Base-by-base conservation (phyloP, 2,113 vertebrate genomes). In the Corythornis cristatus region DNA sequence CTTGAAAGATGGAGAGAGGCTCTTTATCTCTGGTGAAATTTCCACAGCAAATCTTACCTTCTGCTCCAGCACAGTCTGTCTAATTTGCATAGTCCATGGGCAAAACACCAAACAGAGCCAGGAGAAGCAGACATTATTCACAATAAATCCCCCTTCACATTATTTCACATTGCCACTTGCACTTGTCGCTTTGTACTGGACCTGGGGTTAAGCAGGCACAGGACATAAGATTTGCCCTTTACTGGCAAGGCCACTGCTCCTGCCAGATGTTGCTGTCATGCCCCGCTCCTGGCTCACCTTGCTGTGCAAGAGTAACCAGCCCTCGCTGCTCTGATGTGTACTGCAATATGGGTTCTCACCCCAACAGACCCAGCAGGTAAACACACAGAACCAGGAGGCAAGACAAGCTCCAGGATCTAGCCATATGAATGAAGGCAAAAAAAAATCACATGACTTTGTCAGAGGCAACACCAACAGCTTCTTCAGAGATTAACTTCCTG, bases 211-310 rank as follows among this genome's bases (percentile, higher is more conserved):
- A 42, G 29, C 28, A 70, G 29, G 13, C 51, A 45, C 9, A 5
- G 18, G 28, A 23, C 6, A 3, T 8, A n/a, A 1, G 1, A 10
- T 26, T 8, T 43, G 6, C 5, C 12, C 48, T 25, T 45, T 12
- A 0, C 0, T 3, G 26, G 7, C 18, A 40, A n/a, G 4, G 2
- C 35, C 31, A 6, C 14, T 2, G 1, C 26, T 23, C 26, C 37
- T 45, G 51, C 35, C 4, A 12, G 12, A n/a, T 11, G 6, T 56
- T 4, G 0, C 43, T 18, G 31, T 19, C 7, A 2, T 26, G 42
- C 6, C 35, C 12, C 0, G 1, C 33, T 83, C 8, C 68, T 35
- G 48, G 37, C 25, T 56, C 8, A 28, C 12, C 25, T 37, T 20
- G 26, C 28, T 12, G 9, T 16, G 64, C 4, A 1, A 23, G 20